phyloP scores from a whole-genome alignment of 2,888 invertebrate genomes.

The Creontiades dilutus region DNA sequence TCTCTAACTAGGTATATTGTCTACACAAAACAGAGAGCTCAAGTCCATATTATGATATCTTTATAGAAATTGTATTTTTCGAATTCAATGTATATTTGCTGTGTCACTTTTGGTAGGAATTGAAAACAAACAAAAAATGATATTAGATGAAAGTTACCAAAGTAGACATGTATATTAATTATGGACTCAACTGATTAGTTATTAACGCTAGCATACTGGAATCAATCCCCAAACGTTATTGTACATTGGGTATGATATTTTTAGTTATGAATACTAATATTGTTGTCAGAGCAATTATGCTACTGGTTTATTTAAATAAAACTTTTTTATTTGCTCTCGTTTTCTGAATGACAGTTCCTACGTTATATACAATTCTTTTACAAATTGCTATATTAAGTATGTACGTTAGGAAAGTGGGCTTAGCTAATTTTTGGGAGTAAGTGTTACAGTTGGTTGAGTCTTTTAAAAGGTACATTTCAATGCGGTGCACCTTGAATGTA shows the following conservation, averaged over 20 bases:
- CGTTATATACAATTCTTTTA: too few species aligned
- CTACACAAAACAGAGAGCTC: slow-evolving; percentile 51
- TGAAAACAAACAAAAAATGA: slow-evolving; percentile 34
- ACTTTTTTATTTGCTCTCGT: slow-evolving; percentile 45
- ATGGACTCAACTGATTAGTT: slow-evolving; percentile 62
- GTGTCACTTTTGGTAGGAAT: slow-evolving; percentile 53
- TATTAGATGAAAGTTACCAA: slow-evolving; percentile 57
- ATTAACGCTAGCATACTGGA: slow-evolving; percentile 49
- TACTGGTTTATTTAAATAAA: slow-evolving; percentile 61
- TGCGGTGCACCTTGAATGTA: too few species aligned
- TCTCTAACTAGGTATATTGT: background rate
- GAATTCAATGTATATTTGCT: slow-evolving; percentile 6
- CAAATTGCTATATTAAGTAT: too few species aligned
- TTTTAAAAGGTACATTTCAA: too few species aligned
- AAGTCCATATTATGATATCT: slow-evolving; percentile 59
- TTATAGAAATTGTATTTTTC: slow-evolving; percentile 59
- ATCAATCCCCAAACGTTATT: slow-evolving; percentile 54
- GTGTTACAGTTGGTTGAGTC: too few species aligned
- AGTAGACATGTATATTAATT: slow-evolving; percentile 30
- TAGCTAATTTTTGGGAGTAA: too few species aligned
- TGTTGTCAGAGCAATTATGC: slow-evolving; percentile 57
- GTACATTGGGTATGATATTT: slow-evolving; percentile 20
- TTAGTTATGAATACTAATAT: slow-evolving; percentile 59
- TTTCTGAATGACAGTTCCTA: background rate
- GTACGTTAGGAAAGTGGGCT: too few species aligned